Evolutionary conservation across 2,113 vertebrate species (phyloP).

Genomic region (Vombatus ursinus): DNA sequence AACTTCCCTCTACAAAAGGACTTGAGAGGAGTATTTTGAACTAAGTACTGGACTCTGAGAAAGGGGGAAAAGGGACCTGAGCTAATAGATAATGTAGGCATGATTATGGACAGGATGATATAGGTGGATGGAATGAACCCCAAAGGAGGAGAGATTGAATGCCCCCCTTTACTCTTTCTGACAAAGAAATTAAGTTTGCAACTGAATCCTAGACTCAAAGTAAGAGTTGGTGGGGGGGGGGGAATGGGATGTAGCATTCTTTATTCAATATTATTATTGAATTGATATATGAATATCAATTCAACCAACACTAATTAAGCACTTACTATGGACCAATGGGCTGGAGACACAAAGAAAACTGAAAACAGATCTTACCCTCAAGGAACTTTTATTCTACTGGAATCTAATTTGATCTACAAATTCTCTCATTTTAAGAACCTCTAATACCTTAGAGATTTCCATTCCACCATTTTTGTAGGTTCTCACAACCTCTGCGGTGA

Average conservation of each 20-base stretch:
- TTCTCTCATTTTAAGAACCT: neutral
- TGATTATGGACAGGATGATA: neutral
- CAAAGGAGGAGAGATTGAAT: neutral
- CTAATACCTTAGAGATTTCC: neutral
- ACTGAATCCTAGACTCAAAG: too few relatives aligned
- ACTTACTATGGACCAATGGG: neutral
- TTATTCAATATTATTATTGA: too few relatives aligned
- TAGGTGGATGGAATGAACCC: neutral
- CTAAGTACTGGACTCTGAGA: neutral
- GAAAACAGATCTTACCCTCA: neutral
- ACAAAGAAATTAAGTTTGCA: too few relatives aligned
- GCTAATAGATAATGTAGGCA: neutral
- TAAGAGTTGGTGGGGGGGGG: neutral
- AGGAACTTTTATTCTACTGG: neutral
- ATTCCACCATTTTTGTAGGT: neutral
- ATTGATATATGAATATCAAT: too few relatives aligned
- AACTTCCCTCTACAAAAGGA: neutral
- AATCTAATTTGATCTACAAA: neutral
- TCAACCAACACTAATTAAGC: neutral
- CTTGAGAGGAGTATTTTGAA: neutral
- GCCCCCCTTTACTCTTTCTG: too few relatives aligned
- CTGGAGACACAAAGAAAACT: neutral
- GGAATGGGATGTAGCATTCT: neutral
- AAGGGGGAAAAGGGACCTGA: neutral
- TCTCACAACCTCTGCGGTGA: neutral